phyloP scores from a whole-genome alignment of 2,797 vertebrate species.

The Streptopelia turtur region DNA sequence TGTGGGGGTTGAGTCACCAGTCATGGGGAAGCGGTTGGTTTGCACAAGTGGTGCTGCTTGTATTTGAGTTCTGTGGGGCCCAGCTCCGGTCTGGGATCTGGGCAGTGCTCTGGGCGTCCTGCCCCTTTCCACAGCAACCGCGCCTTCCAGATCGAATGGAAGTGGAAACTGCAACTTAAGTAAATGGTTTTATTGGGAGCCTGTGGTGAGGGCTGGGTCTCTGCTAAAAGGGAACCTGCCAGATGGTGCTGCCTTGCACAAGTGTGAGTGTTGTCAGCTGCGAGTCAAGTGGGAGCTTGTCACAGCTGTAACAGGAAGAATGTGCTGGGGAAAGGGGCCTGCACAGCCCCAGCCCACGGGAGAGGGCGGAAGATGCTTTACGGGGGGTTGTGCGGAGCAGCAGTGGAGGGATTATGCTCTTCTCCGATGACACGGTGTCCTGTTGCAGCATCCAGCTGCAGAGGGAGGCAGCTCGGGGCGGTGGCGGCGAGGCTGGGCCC shows the following conservation, averaged over 20 bases:
- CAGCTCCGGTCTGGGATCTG: not conserved
- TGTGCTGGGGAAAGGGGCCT: not conserved
- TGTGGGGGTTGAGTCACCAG: not conserved
- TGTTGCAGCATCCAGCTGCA: slow-evolving; percentile 35
- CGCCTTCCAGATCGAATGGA: not conserved
- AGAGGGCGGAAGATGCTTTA: slow-evolving; percentile 13
- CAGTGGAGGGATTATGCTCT: not conserved
- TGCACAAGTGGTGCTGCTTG: not conserved
- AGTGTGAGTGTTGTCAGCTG: slow-evolving; percentile 39
- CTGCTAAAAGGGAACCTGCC: not conserved
- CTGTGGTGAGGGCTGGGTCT: not conserved
- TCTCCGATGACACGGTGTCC: slow-evolving; percentile 59
- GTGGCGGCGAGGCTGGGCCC: not conserved
- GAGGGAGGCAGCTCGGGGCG: not conserved
- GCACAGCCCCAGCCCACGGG: not conserved
- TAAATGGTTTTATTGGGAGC: not conserved
- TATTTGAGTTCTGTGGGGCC: not conserved
- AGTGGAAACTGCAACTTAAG: not conserved
- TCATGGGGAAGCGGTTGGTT: accelerated
- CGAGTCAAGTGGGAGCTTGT: slow-evolving; percentile 53
- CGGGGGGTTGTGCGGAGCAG: not conserved
- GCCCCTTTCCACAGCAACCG: not conserved
- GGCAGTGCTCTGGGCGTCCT: not conserved
- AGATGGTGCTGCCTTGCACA: not conserved
- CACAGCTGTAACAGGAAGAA: slow-evolving; percentile 20